These are phyloP conservation scores for Hexactinellida sp. DNA, from an alignment of 37 sponge, comb jelly and placozoan species.

Conservation along the genomic window DNA sequence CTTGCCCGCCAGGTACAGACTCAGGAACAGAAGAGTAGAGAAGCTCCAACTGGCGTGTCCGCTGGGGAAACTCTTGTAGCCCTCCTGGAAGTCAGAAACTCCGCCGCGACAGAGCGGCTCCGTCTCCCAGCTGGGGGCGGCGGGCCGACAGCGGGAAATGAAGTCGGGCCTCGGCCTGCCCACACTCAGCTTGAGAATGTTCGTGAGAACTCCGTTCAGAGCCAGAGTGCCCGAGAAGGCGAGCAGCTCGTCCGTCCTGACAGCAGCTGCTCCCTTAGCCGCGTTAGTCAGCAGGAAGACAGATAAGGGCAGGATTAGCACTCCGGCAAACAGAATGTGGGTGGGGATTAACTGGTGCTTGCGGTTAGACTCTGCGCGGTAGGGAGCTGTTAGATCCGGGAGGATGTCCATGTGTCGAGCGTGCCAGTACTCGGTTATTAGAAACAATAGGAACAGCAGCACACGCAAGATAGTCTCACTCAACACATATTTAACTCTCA, in stretches of 20 bases:
- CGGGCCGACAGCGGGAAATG: neutral
- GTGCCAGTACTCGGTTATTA: neutral
- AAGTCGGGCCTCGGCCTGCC: neutral
- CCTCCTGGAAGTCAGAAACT: neutral
- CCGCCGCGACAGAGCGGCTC: neutral
- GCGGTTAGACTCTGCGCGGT: neutral
- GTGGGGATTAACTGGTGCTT: neutral
- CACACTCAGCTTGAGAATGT: neutral
- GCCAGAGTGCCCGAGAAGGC: neutral
- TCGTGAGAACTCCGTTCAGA: neutral
- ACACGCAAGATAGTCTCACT: neutral
- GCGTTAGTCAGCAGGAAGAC: neutral
- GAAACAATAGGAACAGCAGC: neutral
- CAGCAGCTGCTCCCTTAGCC: neutral
- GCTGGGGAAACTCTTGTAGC: slow-evolving; percentile 4
- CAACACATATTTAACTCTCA: neutral
- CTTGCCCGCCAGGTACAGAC: neutral
- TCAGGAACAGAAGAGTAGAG: neutral
- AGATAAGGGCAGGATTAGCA: neutral
- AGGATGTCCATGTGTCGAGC: neutral
- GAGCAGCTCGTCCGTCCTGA: neutral
- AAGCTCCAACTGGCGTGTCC: slow-evolving; percentile 8
- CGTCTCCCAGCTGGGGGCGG: neutral
- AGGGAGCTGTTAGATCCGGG: neutral
- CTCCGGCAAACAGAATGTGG: neutral